phyloP scores from a whole-genome alignment of 64 coral and sea anemone species.

The Dendronephthya gigantea region DNA sequence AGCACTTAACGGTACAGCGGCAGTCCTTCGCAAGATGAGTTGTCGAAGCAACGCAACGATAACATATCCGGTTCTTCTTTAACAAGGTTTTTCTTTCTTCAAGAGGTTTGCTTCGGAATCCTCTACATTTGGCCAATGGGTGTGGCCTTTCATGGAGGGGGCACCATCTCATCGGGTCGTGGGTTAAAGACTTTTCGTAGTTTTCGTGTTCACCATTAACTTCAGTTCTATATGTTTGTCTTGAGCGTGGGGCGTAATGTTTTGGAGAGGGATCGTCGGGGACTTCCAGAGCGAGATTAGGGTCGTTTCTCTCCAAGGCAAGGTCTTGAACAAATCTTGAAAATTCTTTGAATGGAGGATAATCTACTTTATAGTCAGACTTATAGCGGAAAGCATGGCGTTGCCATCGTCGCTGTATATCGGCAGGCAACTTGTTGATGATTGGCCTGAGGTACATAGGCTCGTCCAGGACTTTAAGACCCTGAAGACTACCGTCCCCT shows the following conservation, averaged over 20 bases:
- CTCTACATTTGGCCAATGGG: slow-evolving; percentile 3
- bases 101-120: background rate
- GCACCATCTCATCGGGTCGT: background rate
- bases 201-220: background rate
- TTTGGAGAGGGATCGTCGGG: background rate
- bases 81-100: slow-evolving; percentile 13
- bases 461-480: slow-evolving; percentile 8
- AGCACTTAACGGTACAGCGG: slow-evolving; percentile 1
- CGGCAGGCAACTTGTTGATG: background rate
- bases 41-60: slow-evolving; percentile 5
- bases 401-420: slow-evolving; percentile 6
- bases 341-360: slow-evolving; percentile 4
- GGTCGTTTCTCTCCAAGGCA: background rate
- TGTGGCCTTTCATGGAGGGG: background rate
- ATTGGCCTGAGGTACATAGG: background rate
- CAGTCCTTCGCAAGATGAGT: background rate
- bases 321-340: slow-evolving; percentile 16
- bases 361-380: background rate
- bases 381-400: slow-evolving; percentile 19
- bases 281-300: background rate
- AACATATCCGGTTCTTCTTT: slow-evolving; percentile 16
- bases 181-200: background rate
- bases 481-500: background rate
- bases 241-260: too few relatives aligned
- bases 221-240: slow-evolving; percentile 15